These are phyloP conservation scores for Diadumene lineata DNA, from an alignment of 92 coral and sea anemone genomes.

Conservation along the genomic window DNA sequence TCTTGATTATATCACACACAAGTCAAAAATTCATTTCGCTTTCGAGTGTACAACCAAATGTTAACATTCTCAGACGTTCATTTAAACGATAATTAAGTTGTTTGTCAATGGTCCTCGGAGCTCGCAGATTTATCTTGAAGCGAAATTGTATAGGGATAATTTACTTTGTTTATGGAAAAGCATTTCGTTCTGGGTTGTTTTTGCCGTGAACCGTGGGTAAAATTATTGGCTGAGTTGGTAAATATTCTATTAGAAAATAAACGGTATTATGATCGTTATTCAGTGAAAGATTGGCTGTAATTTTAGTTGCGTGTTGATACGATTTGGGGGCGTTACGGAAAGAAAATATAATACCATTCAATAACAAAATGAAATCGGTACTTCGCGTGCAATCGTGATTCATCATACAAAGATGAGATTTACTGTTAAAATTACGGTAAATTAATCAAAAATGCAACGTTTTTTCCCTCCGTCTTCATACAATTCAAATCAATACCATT, in stretches of 20 bases:
- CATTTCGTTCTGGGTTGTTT: background rate
- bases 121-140: background rate
- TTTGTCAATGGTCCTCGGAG: background rate
- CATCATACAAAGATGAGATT: too few relatives aligned
- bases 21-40: background rate
- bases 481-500: too few relatives aligned
- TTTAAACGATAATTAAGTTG: background rate
- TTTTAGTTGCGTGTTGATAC: background rate
- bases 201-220: background rate
- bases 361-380: background rate
- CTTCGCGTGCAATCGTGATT: background rate
- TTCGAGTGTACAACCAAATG: background rate
- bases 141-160: background rate
- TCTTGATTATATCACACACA: too few relatives aligned
- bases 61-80: background rate
- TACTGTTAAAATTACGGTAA: too few relatives aligned
- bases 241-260: background rate
- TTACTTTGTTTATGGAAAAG: too few relatives aligned
- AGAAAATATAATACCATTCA: background rate
- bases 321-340: constrained; percentile 6
- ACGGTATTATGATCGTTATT: background rate
- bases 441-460: too few relatives aligned
- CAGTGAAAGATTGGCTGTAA: constrained; percentile 1
- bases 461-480: too few relatives aligned
- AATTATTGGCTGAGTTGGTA: background rate